Conservation (phyloP, 2,113 vertebrate genomes). For the Nothoprocta perdicaria region DNA sequence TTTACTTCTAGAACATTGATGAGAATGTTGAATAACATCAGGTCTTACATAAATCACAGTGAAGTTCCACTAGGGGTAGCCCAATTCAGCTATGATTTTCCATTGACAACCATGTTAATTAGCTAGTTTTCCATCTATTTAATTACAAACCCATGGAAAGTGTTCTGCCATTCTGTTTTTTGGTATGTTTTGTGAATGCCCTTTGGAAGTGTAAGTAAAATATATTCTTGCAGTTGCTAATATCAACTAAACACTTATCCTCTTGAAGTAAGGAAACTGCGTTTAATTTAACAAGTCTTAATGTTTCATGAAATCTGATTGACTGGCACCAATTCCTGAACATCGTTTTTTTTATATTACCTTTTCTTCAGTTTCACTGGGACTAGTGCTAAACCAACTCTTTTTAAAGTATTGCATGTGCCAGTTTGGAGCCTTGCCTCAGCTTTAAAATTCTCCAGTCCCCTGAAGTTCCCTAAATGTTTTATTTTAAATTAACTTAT, state of each 20-base stretch:
- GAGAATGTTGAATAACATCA: background rate
- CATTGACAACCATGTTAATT: constrained; percentile 12
- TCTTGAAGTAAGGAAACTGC: background rate
- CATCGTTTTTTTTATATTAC: background rate
- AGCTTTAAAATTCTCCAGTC: background rate
- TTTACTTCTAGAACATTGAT: background rate
- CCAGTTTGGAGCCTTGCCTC: background rate
- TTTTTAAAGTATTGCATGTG: background rate
- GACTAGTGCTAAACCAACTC: background rate
- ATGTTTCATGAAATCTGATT: background rate
- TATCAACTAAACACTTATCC: background rate
- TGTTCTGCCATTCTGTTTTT: background rate
- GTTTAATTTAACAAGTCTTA: background rate
- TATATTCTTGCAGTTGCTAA: background rate
- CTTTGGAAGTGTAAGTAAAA: background rate
- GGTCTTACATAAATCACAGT: background rate
- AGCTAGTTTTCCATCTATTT: background rate
- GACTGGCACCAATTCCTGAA: background rate
- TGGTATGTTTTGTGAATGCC: background rate
- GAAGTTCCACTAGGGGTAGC: background rate
- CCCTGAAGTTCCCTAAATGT: background rate
- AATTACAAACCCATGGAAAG: background rate
- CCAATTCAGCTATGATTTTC: background rate
- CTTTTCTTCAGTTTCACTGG: background rate
- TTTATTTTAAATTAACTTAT: background rate